Conservation (phyloP, 2,888 invertebrate genomes). For the Pomacea canaliculata region DNA sequence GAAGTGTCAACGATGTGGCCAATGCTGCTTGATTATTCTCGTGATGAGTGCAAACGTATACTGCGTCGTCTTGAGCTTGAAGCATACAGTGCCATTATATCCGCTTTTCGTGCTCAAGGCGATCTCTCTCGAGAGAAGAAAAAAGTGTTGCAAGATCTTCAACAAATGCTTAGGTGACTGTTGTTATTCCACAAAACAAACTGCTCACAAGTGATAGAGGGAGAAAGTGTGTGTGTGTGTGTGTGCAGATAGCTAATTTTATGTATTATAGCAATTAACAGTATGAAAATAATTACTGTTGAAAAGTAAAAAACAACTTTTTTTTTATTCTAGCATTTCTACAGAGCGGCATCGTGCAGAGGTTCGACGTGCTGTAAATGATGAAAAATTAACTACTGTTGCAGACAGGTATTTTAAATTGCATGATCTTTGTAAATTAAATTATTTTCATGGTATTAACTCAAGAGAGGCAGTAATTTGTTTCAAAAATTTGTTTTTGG, state of each 20-base stretch:
- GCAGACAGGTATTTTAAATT: constrained; percentile 80
- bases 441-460: too few relatives aligned
- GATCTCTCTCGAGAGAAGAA: constrained; percentile 86
- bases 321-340: constrained; percentile 79
- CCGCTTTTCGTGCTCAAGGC: constrained; percentile 93
- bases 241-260: neutral
- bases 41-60: constrained; percentile 89
- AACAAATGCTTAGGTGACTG: constrained; percentile 75
- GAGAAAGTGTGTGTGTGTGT: neutral
- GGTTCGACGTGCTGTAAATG: constrained; percentile 90
- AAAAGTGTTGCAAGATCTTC: constrained; percentile 85
- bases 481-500: too few relatives aligned
- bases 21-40: constrained; percentile 83
- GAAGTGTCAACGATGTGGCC: constrained; percentile 73
- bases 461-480: too few relatives aligned
- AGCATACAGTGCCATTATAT: constrained; percentile 90
- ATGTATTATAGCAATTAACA: neutral
- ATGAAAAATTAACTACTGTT: constrained; percentile 88
- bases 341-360: constrained; percentile 93
- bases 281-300: neutral
- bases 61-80: constrained; percentile 89
- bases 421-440: too few relatives aligned
- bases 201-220: neutral
- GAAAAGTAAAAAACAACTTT: neutral
- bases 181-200: neutral